Evolutionary conservation across 2,888 invertebrate genomes (phyloP), one percentile per base, ranked within the genome.

Genomic region (Xanthia icteritia): DNA sequence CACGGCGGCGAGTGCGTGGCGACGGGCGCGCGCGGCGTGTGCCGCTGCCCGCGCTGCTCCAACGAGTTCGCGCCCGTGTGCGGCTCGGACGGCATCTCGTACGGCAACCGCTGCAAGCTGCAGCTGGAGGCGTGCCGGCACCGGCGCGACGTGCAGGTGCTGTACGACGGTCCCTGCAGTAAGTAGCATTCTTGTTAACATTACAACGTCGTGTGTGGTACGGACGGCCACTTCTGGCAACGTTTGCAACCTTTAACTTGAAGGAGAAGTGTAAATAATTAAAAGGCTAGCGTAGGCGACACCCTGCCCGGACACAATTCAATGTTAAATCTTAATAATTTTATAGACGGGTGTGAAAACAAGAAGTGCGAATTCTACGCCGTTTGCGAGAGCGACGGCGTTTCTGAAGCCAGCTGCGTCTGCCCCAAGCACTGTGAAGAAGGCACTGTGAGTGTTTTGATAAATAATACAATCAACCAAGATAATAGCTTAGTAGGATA

Each of bases 161-260:
- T 98, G 51, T 98, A 99, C 95, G 97, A 97, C 87, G 99, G 99
- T 87, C 97, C 98, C 81, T 99, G 99, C 97, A 98, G 99, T 98
- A 96, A 98, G 98, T 98, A 15, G 39, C n/a, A 17, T 27, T 17
- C 31, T 42, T 51, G 20, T 45, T 58, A 17, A 17, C n/a, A 48
- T 11, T 15, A 17, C 31, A 5, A 13, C 23, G 9, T 36, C 17
- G 13, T 4, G 54, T 51, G 48, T 20, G 36, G 36, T 17, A 42
- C 42, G 5, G 17, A 56, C 27, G 17, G n/a, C 13, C n/a, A 31
- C 27, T 54, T 15, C 36, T 23, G 17, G 15, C 20, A 27, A 48
- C 17, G 6, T 20, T 15, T 17, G 42, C 17, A 17, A 56, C 36
- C n/a, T 31, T 45, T 73, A 58, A 17, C 13, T 45, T 20, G 1